A percentile compares a stretch with the other conserved stretches of the same genome.
Evolutionary conservation across 2,888 invertebrate genomes (phyloP).

Genomic region (Drosophila suboccidentalis): DNA sequence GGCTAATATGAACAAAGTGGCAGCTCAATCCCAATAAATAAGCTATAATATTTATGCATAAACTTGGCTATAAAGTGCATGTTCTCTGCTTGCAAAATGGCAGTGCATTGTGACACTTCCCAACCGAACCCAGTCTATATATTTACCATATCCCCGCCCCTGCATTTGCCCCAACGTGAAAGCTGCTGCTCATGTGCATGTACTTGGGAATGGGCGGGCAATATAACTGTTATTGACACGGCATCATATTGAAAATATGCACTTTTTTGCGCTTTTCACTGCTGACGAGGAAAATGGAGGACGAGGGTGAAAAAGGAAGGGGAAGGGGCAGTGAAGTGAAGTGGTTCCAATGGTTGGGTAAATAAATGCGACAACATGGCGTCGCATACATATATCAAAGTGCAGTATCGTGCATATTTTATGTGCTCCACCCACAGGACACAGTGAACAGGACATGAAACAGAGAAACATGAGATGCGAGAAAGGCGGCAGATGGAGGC

Average conservation of each 20-base stretch:
- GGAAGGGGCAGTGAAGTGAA: slow-evolving; percentile 2
- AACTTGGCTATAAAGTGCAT: slow-evolving; percentile 7
- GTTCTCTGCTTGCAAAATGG: slow-evolving; percentile 13
- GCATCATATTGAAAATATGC: slow-evolving; percentile 81
- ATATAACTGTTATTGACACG: slow-evolving; percentile 81
- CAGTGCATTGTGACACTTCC: slow-evolving; percentile 38
- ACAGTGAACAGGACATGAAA: slow-evolving; percentile 24
- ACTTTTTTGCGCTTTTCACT: slow-evolving; percentile 40
- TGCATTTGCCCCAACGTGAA: neutral
- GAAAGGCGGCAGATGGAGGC: neutral
- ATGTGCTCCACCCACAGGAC: slow-evolving; percentile 44
- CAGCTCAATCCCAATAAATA: neutral
- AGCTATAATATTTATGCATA: neutral
- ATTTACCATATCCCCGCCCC: neutral
- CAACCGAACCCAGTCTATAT: slow-evolving; percentile 5
- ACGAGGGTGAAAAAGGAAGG: neutral
- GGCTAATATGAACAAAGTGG: slow-evolving; percentile 3
- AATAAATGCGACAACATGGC: slow-evolving; percentile 76
- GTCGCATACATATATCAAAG: slow-evolving; percentile 57
- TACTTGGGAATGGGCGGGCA: slow-evolving; percentile 47
- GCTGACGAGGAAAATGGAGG: slow-evolving; percentile 17
- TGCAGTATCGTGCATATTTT: slow-evolving; percentile 75
- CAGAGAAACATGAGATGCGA: slow-evolving; percentile 4
- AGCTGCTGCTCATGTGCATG: slow-evolving; percentile 40
- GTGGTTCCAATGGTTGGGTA: slow-evolving; percentile 49